Conservation (phyloP, 2,888 invertebrate genomes). For the Sarcophaga rosellei region DNA sequence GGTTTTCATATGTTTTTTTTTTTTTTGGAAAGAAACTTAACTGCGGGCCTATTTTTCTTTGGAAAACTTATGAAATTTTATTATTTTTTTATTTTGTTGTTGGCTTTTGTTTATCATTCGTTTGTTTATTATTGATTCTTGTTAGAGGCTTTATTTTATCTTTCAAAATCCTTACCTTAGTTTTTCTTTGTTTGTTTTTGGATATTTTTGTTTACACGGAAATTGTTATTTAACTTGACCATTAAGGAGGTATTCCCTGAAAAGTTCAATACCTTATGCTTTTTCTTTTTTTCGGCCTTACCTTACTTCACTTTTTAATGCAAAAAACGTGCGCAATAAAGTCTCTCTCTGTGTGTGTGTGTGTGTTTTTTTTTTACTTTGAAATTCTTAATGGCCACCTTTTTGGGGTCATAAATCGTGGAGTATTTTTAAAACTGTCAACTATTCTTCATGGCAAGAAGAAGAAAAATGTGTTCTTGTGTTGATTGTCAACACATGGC, state of each 20-base stretch:
- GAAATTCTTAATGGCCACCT: conserved; percentile 63
- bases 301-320: background rate
- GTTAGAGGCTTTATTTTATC: conserved; percentile 55
- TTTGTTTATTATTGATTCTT: conserved; percentile 61
- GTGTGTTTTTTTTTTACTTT: background rate
- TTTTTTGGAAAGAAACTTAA: conserved; percentile 35
- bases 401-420: conserved; percentile 67
- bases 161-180: conserved; percentile 9
- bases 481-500: conserved; percentile 64
- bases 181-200: background rate
- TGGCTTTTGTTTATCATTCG: background rate
- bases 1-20: conserved; percentile 23
- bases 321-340: conserved; percentile 6
- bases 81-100: background rate
- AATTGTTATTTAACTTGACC: conserved; percentile 53
- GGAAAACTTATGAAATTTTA: background rate
- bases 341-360: background rate
- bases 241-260: conserved; percentile 10
- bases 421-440: conserved; percentile 66
- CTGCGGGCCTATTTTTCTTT: background rate
- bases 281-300: background rate
- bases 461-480: conserved; percentile 62
- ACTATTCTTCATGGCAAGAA: conserved; percentile 61
- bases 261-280: background rate
- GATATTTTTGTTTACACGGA: conserved; percentile 10